Evolutionary conservation across 2,888 invertebrate genomes (phyloP), one percentile per base, ranked within the genome.

Genomic region (Idaea dimidiata): DNA sequence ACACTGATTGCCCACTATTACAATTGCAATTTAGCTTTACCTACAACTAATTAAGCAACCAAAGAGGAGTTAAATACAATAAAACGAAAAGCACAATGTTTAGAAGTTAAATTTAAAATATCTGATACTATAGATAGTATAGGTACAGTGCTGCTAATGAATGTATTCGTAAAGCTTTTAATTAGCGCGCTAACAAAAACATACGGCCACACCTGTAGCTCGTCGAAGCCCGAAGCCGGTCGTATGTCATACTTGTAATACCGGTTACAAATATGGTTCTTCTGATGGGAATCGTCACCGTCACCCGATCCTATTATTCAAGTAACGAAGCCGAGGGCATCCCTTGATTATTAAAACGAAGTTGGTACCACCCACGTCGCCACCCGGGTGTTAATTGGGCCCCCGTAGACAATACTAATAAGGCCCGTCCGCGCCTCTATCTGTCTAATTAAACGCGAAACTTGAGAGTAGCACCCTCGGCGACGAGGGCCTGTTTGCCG

Each of bases 371-470:
- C 88, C 90, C 88, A 87, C 88, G 83, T 84, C 82, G 84, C 82
- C 88, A 78, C 84, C 87, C 84, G 84, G 86, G 92, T 89, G 92
- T 91, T 92, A 91, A 91, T 92, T 92, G 91, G 91, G 91, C 91
- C 89, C 89, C 91, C 90, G 91, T 90, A 92, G 91, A 92, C 91
- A 92, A 92, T 92, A 91, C 91, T 92, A 92, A 92, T 92, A 92
- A 92, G 91, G 88, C 89, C 85, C 88, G 91, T 89, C 89, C 91
- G 91, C 89, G 91, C 88, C 84, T 91, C 91, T 91, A 91, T 91
- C 91, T 89, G 91, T 91, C 92, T 92, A 91, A 91, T 91, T 91
- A 92, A 91, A 92, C 88, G 91, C 89, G 91, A 91, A 92, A 91
- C 92, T 91, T 87, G 91, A 91, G 91, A 90, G 90, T 85, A 89